phyloP scores from a whole-genome alignment of 2,888 invertebrate genomes.

The Chironomus riparius region DNA sequence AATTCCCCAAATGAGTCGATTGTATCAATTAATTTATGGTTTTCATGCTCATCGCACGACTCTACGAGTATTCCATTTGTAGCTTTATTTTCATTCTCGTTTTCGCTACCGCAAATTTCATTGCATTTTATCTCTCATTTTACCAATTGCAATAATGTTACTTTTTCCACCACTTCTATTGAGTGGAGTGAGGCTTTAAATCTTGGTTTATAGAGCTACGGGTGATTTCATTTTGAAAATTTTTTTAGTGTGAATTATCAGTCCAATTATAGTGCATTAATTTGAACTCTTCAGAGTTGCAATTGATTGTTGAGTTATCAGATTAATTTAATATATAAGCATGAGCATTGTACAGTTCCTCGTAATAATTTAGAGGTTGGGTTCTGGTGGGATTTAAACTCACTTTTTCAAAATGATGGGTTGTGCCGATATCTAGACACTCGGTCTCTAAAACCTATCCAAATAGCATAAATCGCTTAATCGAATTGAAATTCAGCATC shows the following conservation, averaged over 20 bases:
- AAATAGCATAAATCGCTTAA: no score
- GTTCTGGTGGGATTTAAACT: no score
- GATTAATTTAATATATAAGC: background rate
- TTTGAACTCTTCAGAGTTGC: no score
- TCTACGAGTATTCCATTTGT: background rate
- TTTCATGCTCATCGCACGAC: background rate
- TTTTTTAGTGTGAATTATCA: conserved; percentile 1
- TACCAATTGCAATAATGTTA: background rate
- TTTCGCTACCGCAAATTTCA: background rate
- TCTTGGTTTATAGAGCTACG: background rate
- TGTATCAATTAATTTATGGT: conserved; percentile 25
- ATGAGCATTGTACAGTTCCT: no score
- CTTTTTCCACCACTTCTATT: background rate
- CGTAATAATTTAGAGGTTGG: no score
- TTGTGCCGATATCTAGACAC: no score
- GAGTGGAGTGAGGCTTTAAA: background rate
- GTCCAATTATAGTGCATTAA: no score
- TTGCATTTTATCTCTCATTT: conserved; percentile 1
- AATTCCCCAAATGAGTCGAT: conserved; percentile 17
- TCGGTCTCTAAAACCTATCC: no score
- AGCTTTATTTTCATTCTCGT: background rate
- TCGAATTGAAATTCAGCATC: no score
- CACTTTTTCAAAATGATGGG: no score
- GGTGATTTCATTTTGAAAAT: conserved; percentile 19
- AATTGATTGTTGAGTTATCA: no score